These are phyloP conservation scores for Peromyscus melanophrys DNA, from an alignment of 2,797 vertebrate genomes.

Conservation along the genomic window DNA sequence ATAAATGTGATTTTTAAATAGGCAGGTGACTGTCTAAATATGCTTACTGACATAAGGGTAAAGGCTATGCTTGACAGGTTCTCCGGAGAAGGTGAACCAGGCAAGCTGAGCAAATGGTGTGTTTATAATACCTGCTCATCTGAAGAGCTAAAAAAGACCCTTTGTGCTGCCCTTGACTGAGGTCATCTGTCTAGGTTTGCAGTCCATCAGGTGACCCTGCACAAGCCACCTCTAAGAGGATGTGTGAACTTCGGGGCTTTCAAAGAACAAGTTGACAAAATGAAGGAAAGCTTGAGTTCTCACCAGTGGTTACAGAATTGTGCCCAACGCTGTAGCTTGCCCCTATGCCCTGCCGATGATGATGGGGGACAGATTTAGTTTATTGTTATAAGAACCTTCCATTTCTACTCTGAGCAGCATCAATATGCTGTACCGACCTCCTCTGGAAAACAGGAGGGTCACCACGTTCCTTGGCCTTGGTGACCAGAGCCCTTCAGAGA, in stretches of 20 bases:
- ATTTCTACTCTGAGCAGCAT: neutral
- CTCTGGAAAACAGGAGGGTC: neutral
- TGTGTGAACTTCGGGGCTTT: fast-evolving
- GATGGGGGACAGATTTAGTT: neutral
- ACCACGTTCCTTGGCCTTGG: neutral
- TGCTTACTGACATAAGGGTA: neutral
- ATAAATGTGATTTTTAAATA: neutral
- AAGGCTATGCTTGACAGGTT: neutral
- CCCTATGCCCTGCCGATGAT: neutral
- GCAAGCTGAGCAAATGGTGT: neutral
- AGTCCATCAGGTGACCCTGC: neutral
- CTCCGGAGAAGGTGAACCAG: neutral
- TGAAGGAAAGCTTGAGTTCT: neutral
- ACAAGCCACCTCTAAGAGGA: neutral
- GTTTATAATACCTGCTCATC: neutral
- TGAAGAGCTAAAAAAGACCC: neutral
- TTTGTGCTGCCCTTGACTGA: fast-evolving
- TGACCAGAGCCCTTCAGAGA: neutral
- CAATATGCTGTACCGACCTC: neutral
- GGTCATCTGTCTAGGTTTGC: neutral
- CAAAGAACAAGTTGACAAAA: neutral
- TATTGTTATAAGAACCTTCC: neutral
- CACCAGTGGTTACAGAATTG: no score
- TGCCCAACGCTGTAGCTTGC: neutral
- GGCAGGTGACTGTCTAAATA: neutral